Evolutionary conservation across 2,113 vertebrate genomes (phyloP).

Genomic region (Paedocypris sp.): DNA sequence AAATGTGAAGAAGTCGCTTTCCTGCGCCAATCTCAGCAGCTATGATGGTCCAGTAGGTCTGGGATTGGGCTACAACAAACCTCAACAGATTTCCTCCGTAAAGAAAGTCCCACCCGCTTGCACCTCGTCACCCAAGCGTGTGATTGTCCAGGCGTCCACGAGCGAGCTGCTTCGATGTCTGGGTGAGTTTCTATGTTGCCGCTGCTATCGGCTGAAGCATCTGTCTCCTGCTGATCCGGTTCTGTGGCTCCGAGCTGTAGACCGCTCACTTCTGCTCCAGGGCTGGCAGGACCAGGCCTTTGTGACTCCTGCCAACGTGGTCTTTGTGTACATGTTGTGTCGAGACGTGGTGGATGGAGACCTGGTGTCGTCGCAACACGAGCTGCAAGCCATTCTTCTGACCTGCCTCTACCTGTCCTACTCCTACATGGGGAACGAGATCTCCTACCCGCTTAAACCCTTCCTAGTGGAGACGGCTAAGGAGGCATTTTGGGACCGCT

Average conservation of each 20-base stretch:
- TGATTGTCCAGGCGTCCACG: conserved; percentile 75
- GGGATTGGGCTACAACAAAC: conserved; percentile 49
- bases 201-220: conserved; percentile 68
- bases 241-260: conserved; percentile 68
- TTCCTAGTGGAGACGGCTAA: conserved; percentile 69
- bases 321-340: conserved; percentile 75
- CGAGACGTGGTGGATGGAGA: conserved; percentile 67
- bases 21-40: conserved; percentile 69
- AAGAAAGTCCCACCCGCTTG: conserved; percentile 47
- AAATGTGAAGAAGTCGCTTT: conserved; percentile 70
- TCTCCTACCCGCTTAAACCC: conserved; percentile 76
- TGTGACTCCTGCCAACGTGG: conserved; percentile 72
- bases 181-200: conserved; percentile 66
- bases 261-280: conserved; percentile 69
- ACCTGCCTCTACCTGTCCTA: conserved; percentile 77
- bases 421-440: conserved; percentile 79
- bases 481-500: conserved; percentile 75
- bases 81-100: conserved; percentile 54
- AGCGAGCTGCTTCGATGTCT: conserved; percentile 71
- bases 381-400: conserved; percentile 68
- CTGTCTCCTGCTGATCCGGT: conserved; percentile 63
- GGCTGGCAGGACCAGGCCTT: conserved; percentile 80
- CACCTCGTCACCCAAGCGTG: conserved; percentile 55
- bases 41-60: conserved; percentile 57
- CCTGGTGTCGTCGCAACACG: conserved; percentile 61